Evolutionary conservation across 23 tunicate genomes (phyloP).

Genomic region (Trididemnum nubilum): DNA sequence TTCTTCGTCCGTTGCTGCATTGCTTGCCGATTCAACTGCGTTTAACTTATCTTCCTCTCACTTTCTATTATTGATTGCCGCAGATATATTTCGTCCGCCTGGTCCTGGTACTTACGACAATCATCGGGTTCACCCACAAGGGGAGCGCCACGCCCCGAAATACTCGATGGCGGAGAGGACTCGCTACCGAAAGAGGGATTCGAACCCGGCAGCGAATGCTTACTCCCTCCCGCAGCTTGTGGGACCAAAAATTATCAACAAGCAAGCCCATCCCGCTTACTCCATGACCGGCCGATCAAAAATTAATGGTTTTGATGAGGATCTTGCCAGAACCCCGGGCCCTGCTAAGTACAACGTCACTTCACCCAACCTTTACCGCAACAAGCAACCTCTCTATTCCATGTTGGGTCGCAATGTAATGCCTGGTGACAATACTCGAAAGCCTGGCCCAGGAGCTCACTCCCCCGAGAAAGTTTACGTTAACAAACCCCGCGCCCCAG

Average conservation of each 20-base stretch:
- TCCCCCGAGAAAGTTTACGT: constrained; percentile 91
- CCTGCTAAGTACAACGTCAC: constrained; percentile 89
- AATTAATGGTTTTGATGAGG: constrained; percentile 83
- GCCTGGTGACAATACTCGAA: constrained; percentile 92
- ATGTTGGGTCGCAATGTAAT: constrained; percentile 89
- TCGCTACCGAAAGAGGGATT: constrained; percentile 76
- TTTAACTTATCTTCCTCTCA: too few relatives aligned
- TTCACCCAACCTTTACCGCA: constrained; percentile 42
- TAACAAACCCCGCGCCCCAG: constrained; percentile 70
- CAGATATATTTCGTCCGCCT: constrained; percentile 75
- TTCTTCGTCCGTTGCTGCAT: too few relatives aligned
- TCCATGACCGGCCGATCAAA: constrained; percentile 82
- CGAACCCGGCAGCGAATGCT: constrained; percentile 87
- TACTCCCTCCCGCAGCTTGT: constrained; percentile 79
- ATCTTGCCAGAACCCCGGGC: constrained; percentile 84
- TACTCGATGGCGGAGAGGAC: constrained; percentile 88
- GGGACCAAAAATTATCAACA: constrained; percentile 89
- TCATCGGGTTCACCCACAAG: constrained; percentile 86
- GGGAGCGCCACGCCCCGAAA: constrained; percentile 85
- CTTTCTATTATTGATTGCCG: too few relatives aligned
- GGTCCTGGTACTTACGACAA: constrained; percentile 96
- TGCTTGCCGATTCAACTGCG: too few relatives aligned
- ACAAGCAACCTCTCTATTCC: constrained; percentile 83
- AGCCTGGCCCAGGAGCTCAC: constrained; percentile 95
- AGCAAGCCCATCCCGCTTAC: constrained; percentile 66